Base-by-base conservation (phyloP, 2,888 invertebrate species). In the Pelosia muscerda region DNA sequence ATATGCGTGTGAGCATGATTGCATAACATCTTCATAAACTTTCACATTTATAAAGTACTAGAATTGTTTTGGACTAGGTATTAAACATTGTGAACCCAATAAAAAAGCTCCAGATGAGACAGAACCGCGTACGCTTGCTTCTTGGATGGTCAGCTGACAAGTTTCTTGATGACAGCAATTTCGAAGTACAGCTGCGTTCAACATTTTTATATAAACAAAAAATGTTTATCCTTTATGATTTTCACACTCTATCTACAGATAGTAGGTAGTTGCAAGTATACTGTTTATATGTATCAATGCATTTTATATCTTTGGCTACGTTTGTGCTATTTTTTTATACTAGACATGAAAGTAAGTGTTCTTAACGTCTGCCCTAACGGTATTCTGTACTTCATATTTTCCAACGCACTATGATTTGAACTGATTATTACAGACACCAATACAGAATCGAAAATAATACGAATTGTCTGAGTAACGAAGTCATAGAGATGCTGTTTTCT, bases 161-260 rank as follows among this genome's bases (percentile, higher is more conserved):
- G 79, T 82, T 84, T 82, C 81, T 77, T 85, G 88, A 90, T 88
- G 90, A 89, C 89, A 86, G 89, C 85, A 86, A 90, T 90, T 83
- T 86, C 70, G 76, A 71, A 70, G 63, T 69, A 38, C 76, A 84
- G 86, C 54, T 76, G 78, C 79, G 26, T 26, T 64, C 69, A 88
- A 88, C 87, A 76, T 85, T 87, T 83, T 76, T 49, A 49, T 60
- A 26, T 26, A 0, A 26, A n/a, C 42, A 10, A 19, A 25, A 10
- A 19, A 26, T 19, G 10, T 13, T 25, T 42, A 38, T 42, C 23
- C 19, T 19, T 8, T 42, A 19, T 23, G 13, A 1, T 3, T 10
- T 60, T 60, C 10, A 42, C 3, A 25, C 34, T 9, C 23, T 3
- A 15, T 58, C 2, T 58, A 19, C 42, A 19, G 4, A 15, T 8